phyloP scores from a whole-genome alignment of 2,888 invertebrate species.

The Chymomyza fuscimana region DNA sequence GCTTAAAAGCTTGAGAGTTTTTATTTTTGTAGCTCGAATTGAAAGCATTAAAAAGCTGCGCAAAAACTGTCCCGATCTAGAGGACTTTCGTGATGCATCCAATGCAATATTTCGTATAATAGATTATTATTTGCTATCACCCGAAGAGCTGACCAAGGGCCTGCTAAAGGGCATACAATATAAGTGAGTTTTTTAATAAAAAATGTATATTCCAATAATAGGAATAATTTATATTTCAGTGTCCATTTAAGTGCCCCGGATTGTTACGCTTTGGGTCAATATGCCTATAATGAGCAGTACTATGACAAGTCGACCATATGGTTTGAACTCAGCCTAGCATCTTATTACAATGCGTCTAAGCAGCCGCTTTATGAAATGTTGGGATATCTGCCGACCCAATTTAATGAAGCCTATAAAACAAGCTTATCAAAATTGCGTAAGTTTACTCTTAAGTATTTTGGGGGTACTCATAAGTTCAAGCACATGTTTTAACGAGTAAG shows the following conservation, averaged over 20 bases:
- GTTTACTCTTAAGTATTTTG: background rate
- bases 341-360: background rate
- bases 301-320: constrained; percentile 2
- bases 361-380: background rate
- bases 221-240: background rate
- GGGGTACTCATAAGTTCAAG: no score
- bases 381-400: background rate
- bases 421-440: constrained; percentile 3
- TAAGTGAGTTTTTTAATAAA: constrained; percentile 8
- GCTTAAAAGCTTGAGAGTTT: background rate
- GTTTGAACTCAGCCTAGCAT: background rate
- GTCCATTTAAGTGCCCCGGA: constrained; percentile 8
- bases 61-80: constrained; percentile 1
- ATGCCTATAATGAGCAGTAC: background rate
- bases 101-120: constrained; percentile 7
- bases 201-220: no score
- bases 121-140: constrained; percentile 9
- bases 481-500: no score
- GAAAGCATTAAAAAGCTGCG: background rate
- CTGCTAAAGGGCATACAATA: constrained; percentile 20
- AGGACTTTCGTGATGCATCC: constrained; percentile 6
- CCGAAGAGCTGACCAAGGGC: constrained; percentile 16
- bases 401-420: background rate
- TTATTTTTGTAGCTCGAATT: background rate
- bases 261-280: constrained; percentile 11